A percentile compares a stretch with the other conserved stretches of the same genome.
phyloP scores from a whole-genome alignment of 1,140 invertebrate species.

The Cydia splendana region DNA sequence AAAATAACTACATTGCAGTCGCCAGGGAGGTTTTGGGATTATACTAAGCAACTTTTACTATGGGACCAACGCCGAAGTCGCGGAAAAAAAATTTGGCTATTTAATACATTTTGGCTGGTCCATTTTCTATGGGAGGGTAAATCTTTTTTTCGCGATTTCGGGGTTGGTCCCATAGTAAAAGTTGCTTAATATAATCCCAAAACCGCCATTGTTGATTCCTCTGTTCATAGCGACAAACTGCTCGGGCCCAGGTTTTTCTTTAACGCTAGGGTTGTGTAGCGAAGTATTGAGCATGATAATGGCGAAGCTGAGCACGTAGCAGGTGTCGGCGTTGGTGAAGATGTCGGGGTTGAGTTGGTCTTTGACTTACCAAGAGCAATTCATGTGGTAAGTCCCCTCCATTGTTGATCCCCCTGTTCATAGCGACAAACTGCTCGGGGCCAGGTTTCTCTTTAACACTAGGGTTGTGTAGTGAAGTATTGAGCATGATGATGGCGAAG shows the following conservation, averaged over 20 bases:
- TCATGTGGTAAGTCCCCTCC: constrained; percentile 96
- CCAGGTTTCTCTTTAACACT: constrained; percentile 99
- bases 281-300: constrained; percentile 99
- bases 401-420: constrained; percentile 99
- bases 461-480: constrained; percentile 99
- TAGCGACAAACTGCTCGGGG: constrained; percentile 97
- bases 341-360: constrained; percentile 92
- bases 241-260: constrained; percentile 98
- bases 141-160: no score
- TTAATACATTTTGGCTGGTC: no score
- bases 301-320: constrained; percentile 98
- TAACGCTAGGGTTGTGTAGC: constrained; percentile 98
- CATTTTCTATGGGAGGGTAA: no score
- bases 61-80: no score
- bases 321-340: constrained; percentile 98
- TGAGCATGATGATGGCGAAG: constrained; percentile 99
- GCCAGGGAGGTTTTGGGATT: no score
- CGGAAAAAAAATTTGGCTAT: no score
- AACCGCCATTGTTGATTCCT: constrained; percentile 98
- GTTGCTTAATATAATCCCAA: no score
- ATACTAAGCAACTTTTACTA: no score
- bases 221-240: constrained; percentile 99
- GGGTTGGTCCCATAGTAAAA: no score
- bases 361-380: constrained; percentile 86
- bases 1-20: no score